phyloP scores from a whole-genome alignment of 2,888 invertebrate genomes.

The Linnaemya tessellans region DNA sequence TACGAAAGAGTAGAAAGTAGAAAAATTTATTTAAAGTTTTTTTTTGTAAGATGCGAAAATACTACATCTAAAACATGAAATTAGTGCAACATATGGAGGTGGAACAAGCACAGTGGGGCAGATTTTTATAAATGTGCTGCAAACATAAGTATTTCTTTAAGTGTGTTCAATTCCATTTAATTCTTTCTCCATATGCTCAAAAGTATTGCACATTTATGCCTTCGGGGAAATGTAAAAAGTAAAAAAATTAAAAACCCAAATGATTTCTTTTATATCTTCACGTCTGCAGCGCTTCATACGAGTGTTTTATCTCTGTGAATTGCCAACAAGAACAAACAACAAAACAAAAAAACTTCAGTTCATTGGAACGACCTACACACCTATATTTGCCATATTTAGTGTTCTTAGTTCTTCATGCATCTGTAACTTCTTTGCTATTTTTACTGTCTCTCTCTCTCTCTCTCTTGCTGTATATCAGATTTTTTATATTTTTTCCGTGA shows the following conservation, averaged over 20 bases:
- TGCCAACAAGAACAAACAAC: not conserved
- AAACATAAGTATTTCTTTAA: slow-evolving; percentile 3
- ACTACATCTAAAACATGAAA: no score
- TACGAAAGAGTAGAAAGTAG: no score
- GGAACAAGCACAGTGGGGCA: no score
- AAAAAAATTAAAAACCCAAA: slow-evolving; percentile 23
- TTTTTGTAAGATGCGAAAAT: no score
- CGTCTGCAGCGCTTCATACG: slow-evolving; percentile 32
- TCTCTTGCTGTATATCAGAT: slow-evolving; percentile 8
- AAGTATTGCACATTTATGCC: slow-evolving; percentile 35
- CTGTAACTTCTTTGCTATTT: not conserved
- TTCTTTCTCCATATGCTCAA: not conserved
- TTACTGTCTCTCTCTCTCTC: slow-evolving; percentile 14
- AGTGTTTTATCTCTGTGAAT: slow-evolving; percentile 31
- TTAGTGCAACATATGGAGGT: no score
- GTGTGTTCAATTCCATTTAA: slow-evolving; percentile 3
- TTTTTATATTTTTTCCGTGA: slow-evolving; percentile 17
- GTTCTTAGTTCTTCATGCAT: slow-evolving; percentile 23
- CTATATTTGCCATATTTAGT: slow-evolving; percentile 45
- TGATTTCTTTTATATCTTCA: slow-evolving; percentile 4
- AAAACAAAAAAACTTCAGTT: slow-evolving; percentile 29
- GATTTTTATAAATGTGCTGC: no score
- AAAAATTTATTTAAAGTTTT: no score
- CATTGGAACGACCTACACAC: slow-evolving; percentile 58
- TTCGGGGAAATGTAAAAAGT: slow-evolving; percentile 7